These are phyloP conservation scores for Atherinosoma microstoma DNA, from an alignment of 2,797 vertebrate species.

Conservation along the genomic window DNA sequence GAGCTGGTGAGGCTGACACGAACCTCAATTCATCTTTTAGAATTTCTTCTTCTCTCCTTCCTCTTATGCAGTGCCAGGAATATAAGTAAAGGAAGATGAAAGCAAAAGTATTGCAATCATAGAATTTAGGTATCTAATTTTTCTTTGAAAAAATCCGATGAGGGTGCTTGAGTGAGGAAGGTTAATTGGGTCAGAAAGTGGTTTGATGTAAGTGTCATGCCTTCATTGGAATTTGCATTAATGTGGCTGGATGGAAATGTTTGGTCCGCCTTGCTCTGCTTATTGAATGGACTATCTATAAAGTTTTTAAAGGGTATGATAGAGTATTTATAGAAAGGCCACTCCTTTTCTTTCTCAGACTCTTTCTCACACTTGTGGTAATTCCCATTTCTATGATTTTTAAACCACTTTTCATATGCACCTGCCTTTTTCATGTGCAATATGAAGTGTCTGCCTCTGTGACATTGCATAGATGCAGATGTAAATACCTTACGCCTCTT, in stretches of 20 bases:
- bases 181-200: conserved; percentile 35
- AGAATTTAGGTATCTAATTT: conserved; percentile 31
- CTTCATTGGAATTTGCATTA: conserved; percentile 40
- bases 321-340: conserved; percentile 42
- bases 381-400: conserved; percentile 50
- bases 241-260: conserved; percentile 15
- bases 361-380: conserved; percentile 27
- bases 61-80: conserved; percentile 35
- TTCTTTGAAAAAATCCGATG: conserved; percentile 23
- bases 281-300: conserved; percentile 42
- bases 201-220: conserved; percentile 37
- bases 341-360: conserved; percentile 37
- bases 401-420: conserved; percentile 68
- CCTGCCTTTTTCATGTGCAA: conserved; percentile 82
- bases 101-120: conserved; percentile 39
- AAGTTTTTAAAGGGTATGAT: conserved; percentile 62
- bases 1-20: conserved; percentile 19
- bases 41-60: conserved; percentile 14
- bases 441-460: conserved; percentile 78
- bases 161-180: conserved; percentile 26
- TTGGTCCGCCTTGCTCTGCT: conserved; percentile 55
- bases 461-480: conserved; percentile 69
- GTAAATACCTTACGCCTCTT: conserved; percentile 78
- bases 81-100: conserved; percentile 33
- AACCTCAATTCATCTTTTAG: conserved; percentile 23